Evolutionary conservation across 2,888 invertebrate species (phyloP), one percentile per base, ranked within the genome.

Genomic region (Saturnia pavonia): DNA sequence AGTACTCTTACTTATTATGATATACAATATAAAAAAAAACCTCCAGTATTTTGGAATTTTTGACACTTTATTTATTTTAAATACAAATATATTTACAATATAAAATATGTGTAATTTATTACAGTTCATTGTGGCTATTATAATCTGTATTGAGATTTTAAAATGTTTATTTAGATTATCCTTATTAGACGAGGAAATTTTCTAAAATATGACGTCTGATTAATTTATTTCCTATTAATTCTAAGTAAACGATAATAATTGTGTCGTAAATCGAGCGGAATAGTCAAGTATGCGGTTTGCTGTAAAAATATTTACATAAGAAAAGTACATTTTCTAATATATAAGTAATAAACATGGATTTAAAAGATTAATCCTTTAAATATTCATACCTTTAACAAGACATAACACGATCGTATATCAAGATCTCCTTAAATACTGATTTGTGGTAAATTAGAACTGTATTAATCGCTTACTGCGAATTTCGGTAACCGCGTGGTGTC

Each of bases 401-500:
- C 72, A 74, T 60, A 77, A 74, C 70, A 74, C 68, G 73, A 42
- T 74, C 74, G 57, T 79, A 74, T 72, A 73, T 76, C 73, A 76
- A 43, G 68, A 71, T 69, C 69, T 45, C 45, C 72, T 75, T 74
- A 71, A 71, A 71, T 72, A 69, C 43, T 51, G 51, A 67, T 51
- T 67, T 11, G 22, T 57, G 66, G 43, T 60, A 70, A 67, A 63
- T 68, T 69, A 67, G 43, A 67, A 48, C 40, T 63, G 60, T 70
- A 48, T 54, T 45, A 70, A 27, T 34, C 27, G 68, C 65, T 65
- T 68, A 43, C n/a, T 25, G 42, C 51, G 27, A 51, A 9, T 70
- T 40, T 66, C 42, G 22, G 48, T 70, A 54, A 54, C 27, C n/a
- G n/a, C n/a, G n/a, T n/a, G 19, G 40, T 66, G 42, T 4, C 54